Conservation (phyloP, 2,797 vertebrate genomes). For the Melanogrammus aeglefinus region DNA sequence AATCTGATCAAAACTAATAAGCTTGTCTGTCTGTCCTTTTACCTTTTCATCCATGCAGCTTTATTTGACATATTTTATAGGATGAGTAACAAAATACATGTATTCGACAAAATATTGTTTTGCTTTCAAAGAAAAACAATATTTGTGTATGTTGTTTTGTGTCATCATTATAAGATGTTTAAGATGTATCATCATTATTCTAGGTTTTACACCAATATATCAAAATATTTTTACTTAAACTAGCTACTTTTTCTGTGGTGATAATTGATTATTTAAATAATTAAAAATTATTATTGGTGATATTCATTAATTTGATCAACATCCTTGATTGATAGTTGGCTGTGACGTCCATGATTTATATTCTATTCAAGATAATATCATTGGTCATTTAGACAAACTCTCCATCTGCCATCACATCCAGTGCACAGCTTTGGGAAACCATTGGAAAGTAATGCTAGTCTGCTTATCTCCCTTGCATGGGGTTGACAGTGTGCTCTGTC, state of each 20-base stretch:
- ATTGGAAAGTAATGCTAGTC: constrained; percentile 29
- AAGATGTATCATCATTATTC: background rate
- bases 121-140: no score
- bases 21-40: background rate
- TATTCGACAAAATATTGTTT: no score
- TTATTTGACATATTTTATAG: no score
- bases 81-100: no score
- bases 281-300: background rate
- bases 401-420: constrained; percentile 22
- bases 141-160: no score
- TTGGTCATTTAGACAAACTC: constrained; percentile 43
- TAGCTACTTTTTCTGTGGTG: background rate
- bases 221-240: background rate
- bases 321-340: constrained; percentile 35
- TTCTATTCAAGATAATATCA: constrained; percentile 34
- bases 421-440: background rate
- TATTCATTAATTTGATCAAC: background rate
- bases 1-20: background rate
- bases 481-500: constrained; percentile 39
- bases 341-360: constrained; percentile 34
- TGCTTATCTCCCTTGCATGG: constrained; percentile 28
- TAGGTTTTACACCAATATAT: background rate
- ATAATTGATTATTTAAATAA: no score
- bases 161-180: no score
- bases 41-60: background rate